Evolutionary conservation across 2,888 invertebrate genomes (phyloP), one percentile per base, ranked within the genome.

Genomic region (Noctua janthe): DNA sequence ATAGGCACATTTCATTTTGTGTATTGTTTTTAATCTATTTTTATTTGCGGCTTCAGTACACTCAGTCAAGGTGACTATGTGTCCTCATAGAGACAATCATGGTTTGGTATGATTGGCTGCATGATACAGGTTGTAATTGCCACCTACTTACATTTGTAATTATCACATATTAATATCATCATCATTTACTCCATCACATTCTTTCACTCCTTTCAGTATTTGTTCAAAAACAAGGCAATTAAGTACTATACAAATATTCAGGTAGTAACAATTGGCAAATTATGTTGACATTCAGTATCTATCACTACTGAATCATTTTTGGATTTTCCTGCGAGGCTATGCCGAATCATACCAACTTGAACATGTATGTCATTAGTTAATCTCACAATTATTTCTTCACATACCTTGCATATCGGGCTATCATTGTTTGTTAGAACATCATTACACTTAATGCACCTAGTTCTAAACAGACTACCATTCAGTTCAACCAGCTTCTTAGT

Each of bases 381-480:
- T 15, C 1, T 62, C 15, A 39, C 8, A n/a, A 62, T 72, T 15
- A 17, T 81, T 8, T 73, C 15, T 23, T 74, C 76, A 67, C 56
- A 54, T 82, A 98, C 98, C 91, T 97, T 97, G 93, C 98, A 98
- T 85, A 98, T 98, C 1, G 98, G 98, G 91, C 97, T 98, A 83
- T 98, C 97, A 51, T 94, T 93, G 92, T 98, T 98, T 47, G 94
- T 93, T 23, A 94, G 93, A 47, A 98, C 95, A 67, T 97, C 94
- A 71, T 96, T 95, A 91, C 98, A 98, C 82, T 97, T 96, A 1
- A 96, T 97, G 89, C 98, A 98, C 73, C 97, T 94, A 8, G 97
- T 97, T 92, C 97, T 97, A 90, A 97, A 98, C 35, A 98, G 94
- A 73, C 97, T 98, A 1, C 99, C 99, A 94, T 99, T 99, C 5